phyloP scores from a whole-genome alignment of 2,113 vertebrate genomes.

The Sebastes schlegelii region DNA sequence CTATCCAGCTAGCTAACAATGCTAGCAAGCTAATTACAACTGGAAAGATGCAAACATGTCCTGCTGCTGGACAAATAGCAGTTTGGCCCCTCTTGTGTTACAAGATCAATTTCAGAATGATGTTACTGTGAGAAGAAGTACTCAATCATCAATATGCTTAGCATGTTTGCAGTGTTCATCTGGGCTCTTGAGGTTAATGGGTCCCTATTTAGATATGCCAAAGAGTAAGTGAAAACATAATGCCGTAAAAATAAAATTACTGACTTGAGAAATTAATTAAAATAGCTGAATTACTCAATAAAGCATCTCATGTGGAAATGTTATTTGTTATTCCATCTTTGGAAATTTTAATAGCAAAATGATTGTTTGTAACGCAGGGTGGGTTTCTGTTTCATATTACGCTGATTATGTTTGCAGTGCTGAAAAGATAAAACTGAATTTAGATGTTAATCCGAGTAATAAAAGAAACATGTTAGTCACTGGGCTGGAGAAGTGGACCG shows the following conservation, averaged over 20 bases:
- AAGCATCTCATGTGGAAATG: constrained; percentile 32
- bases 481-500: constrained; percentile 48
- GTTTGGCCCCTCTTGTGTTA: background rate
- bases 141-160: constrained; percentile 6
- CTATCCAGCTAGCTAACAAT: background rate
- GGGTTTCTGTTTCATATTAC: constrained; percentile 61
- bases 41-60: background rate
- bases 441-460: constrained; percentile 59
- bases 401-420: constrained; percentile 67
- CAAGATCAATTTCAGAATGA: background rate
- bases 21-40: background rate
- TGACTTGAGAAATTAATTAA: constrained; percentile 53
- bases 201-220: constrained; percentile 29
- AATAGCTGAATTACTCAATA: constrained; percentile 27
- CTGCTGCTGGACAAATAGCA: background rate
- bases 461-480: constrained; percentile 63
- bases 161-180: constrained; percentile 21
- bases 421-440: constrained; percentile 69
- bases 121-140: background rate
- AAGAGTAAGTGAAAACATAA: constrained; percentile 43
- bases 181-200: constrained; percentile 12
- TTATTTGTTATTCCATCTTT: constrained; percentile 47
- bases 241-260: constrained; percentile 35
- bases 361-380: constrained; percentile 31
- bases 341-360: constrained; percentile 31